phyloP scores from a whole-genome alignment of 2,888 invertebrate genomes.

The Lycocerus yunnanus region DNA sequence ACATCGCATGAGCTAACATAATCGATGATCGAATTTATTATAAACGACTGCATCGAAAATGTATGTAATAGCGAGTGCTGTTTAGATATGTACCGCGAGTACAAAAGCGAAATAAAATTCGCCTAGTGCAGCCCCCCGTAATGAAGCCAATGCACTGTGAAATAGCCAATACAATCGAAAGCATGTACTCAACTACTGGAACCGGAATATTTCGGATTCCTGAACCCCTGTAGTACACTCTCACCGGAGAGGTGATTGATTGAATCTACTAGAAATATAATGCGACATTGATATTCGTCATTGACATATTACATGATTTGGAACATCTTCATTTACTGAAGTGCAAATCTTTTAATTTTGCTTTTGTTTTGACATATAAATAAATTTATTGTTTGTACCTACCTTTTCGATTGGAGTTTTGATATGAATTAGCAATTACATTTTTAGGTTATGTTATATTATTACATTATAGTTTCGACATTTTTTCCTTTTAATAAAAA shows the following conservation, averaged over 20 bases:
- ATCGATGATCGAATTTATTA: constrained; percentile 21
- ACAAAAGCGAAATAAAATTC: constrained; percentile 40
- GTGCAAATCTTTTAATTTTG: constrained; percentile 22
- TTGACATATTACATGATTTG: constrained; percentile 17
- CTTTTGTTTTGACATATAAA: neutral
- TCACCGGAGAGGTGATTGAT: constrained; percentile 41
- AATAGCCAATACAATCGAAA: constrained; percentile 50
- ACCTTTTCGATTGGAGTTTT: too few relatives aligned
- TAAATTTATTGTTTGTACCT: too few relatives aligned
- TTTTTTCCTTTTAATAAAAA: too few relatives aligned
- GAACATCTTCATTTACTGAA: constrained; percentile 20
- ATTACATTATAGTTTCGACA: too few relatives aligned
- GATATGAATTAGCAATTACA: too few relatives aligned
- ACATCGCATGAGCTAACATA: constrained; percentile 31
- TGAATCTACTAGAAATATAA: constrained; percentile 35
- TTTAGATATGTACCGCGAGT: constrained; percentile 35
- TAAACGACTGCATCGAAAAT: constrained; percentile 22
- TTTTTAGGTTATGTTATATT: too few relatives aligned
- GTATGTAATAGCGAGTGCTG: constrained; percentile 25
- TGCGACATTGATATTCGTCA: constrained; percentile 27
- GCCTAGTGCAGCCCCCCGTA: constrained; percentile 38
- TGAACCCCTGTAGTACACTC: constrained; percentile 26
- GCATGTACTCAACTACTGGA: constrained; percentile 29
- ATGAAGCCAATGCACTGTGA: constrained; percentile 51
- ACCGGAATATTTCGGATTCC: constrained; percentile 24